Evolutionary conservation across 2,113 vertebrate species (phyloP).

Genomic region (Antennarius striatus): DNA sequence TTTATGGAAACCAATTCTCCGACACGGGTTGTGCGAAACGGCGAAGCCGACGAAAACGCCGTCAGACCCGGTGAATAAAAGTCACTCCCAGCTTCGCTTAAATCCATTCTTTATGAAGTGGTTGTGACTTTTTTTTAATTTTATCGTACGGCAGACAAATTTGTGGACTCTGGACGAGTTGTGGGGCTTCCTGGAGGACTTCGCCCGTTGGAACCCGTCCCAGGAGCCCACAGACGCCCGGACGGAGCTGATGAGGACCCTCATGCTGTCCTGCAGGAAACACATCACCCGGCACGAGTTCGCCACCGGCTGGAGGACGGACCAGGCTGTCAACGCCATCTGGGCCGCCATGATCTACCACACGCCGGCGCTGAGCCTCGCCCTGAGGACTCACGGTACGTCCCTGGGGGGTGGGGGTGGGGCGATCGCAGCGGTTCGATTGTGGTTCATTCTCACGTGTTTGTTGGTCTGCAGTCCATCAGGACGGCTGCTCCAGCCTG

Average conservation of each 20-base stretch:
- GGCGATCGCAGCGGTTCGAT: not conserved
- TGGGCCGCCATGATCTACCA: conserved; percentile 97
- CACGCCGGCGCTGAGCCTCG: conserved; percentile 87
- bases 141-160: conserved; percentile 69
- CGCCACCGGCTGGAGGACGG: conserved; percentile 87
- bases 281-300: conserved; percentile 89
- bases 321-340: conserved; percentile 95
- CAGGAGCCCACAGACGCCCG: conserved; percentile 83
- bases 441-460: not conserved
- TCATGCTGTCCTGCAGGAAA: conserved; percentile 89
- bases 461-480: conserved; percentile 80
- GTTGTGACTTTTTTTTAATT: not conserved
- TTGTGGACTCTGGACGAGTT: conserved; percentile 76
- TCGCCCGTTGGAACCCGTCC: conserved; percentile 91
- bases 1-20: conserved; percentile 93
- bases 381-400: conserved; percentile 90
- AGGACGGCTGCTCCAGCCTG: conserved; percentile 82
- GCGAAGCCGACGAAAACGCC: conserved; percentile 1
- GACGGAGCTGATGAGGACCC: conserved; percentile 87
- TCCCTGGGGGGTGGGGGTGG: not conserved
- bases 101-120: not conserved
- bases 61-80: conserved; percentile 52
- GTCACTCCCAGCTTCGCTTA: not conserved
- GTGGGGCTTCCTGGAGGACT: conserved; percentile 86
- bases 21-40: conserved; percentile 83